These are phyloP conservation scores for Augiades crinisus DNA, from an alignment of 2,888 invertebrate species.

Conservation along the genomic window DNA sequence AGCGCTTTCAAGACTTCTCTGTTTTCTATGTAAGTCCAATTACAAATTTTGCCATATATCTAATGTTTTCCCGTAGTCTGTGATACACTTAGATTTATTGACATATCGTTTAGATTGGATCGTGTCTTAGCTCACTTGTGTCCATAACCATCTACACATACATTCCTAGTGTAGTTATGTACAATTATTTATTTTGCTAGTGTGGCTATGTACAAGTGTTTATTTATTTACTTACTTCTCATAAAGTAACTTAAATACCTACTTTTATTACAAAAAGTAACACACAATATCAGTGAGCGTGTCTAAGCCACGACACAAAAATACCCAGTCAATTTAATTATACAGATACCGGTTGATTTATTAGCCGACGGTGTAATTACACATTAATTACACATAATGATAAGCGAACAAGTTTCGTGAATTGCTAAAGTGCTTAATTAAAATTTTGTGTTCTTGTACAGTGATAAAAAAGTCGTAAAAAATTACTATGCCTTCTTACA, in stretches of 20 bases:
- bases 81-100: no score
- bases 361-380: slow-evolving; percentile 15
- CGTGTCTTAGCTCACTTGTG: no score
- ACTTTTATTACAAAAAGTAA: not conserved
- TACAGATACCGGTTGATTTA: slow-evolving; percentile 18
- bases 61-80: no score
- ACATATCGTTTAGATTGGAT: no score
- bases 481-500: no score
- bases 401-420: slow-evolving; percentile 26
- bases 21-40: no score
- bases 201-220: no score
- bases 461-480: not conserved
- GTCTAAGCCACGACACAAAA: slow-evolving; percentile 13
- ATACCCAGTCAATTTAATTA: slow-evolving; percentile 9
- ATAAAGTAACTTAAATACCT: not conserved
- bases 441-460: slow-evolving; percentile 6
- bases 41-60: no score
- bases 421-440: slow-evolving; percentile 16
- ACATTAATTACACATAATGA: slow-evolving; percentile 20
- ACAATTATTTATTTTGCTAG: no score
- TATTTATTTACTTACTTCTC: not conserved
- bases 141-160: no score
- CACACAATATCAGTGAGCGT: not conserved
- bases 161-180: no score
- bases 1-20: no score